phyloP scores from a whole-genome alignment of 2,113 vertebrate species.

The Oncorhynchus clarkii region DNA sequence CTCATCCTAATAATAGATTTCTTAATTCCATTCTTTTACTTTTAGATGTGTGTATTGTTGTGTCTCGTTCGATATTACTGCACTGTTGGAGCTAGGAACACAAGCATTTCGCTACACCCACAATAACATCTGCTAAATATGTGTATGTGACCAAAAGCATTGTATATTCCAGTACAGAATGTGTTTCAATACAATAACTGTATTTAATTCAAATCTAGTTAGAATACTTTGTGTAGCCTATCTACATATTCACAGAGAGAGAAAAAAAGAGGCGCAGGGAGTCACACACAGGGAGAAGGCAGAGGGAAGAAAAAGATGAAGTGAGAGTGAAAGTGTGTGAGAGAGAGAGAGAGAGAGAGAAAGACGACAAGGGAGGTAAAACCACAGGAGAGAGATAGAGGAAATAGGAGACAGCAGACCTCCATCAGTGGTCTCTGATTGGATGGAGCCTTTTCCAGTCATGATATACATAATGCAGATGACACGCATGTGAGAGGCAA shows the following conservation, averaged over 20 bases:
- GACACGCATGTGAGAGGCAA: slow-evolving; percentile 41
- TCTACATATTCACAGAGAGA: no score
- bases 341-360: not conserved
- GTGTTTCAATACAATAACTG: not conserved
- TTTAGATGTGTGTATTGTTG: no score
- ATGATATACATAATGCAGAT: slow-evolving; percentile 45
- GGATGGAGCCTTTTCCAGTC: slow-evolving; percentile 31
- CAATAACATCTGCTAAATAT: no score
- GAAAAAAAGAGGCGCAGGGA: not conserved
- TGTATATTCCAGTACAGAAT: not conserved
- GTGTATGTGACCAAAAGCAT: not conserved
- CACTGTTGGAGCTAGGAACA: no score
- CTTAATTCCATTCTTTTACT: no score
- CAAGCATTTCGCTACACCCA: no score
- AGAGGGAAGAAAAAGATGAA: not conserved
- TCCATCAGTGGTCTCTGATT: slow-evolving; percentile 37
- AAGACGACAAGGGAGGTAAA: not conserved
- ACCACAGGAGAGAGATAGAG: not conserved
- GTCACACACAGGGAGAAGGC: not conserved
- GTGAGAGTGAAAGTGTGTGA: no score
- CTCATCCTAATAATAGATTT: no score
- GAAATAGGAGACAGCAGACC: slow-evolving; percentile 2
- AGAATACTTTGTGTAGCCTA: not conserved
- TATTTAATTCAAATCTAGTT: not conserved
- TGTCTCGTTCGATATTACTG: no score